A percentile compares a stretch with the other conserved stretches of the same genome.
Evolutionary conservation across 2,888 invertebrate species (phyloP).

Genomic region (Halictus ligatus): DNA sequence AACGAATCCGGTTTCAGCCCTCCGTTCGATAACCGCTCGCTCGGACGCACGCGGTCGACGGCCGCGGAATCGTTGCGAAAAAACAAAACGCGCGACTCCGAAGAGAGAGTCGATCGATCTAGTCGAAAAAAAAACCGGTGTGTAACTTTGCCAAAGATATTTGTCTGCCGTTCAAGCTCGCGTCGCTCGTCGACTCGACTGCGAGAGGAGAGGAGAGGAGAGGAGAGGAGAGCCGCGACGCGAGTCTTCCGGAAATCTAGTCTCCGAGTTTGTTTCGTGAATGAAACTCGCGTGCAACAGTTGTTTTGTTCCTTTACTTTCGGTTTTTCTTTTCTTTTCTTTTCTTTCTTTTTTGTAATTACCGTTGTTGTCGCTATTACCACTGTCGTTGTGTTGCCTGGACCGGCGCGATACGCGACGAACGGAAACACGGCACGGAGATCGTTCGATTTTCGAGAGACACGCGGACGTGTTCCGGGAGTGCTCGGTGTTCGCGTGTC

Average conservation of each 20-base stretch:
- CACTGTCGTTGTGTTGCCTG: not conserved
- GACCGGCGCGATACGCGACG: not conserved
- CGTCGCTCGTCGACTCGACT: not conserved
- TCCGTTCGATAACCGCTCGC: not conserved
- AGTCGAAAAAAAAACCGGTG: not conserved
- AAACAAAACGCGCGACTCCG: not conserved
- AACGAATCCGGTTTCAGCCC: not conserved
- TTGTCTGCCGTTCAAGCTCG: not conserved
- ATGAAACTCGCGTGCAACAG: not conserved
- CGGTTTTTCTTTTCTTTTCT: not conserved
- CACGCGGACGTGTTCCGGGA: not conserved
- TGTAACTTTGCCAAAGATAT: not conserved
- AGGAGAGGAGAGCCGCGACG: not conserved
- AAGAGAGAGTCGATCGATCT: not conserved
- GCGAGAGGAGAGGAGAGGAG: not conserved
- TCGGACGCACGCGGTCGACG: not conserved
- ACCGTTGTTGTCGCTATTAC: constrained; percentile 6
- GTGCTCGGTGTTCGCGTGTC: not conserved
- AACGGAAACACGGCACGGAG: constrained; percentile 34
- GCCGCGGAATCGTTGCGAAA: not conserved
- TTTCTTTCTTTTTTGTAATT: not conserved
- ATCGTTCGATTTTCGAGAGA: not conserved
- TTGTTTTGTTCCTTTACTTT: constrained; percentile 14
- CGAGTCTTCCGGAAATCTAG: not conserved
- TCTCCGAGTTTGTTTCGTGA: not conserved